Base-by-base conservation (phyloP, 2,888 invertebrate species). In the Nesidiocoris tenuis region DNA sequence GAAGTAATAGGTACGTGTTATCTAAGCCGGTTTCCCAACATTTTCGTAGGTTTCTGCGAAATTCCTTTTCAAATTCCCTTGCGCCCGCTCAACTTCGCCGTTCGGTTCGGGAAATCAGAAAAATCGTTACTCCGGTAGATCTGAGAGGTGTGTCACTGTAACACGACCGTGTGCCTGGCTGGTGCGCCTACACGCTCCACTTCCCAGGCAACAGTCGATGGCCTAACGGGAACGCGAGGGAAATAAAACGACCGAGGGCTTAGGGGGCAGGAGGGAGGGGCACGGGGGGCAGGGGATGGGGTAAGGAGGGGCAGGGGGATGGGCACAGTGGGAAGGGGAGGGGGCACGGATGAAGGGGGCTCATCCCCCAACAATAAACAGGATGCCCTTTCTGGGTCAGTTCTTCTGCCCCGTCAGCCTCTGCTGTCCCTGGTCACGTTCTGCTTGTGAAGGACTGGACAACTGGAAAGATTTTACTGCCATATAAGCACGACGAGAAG, bases 131-230 rank as follows among this genome's bases (percentile, higher is more conserved):
- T n/a, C n/a, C n/a, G n/a, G n/a, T n/a, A n/a, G n/a, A n/a, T n/a
- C n/a, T n/a, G 23, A 57, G 19, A 12, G 57, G 59, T 23, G 70
- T 70, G 70, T 70, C 70, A 70, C 59, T 70, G n/a, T 39, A 65
- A 59, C 70, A 24, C 70, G 59, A 59, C 70, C 70, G 59, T 59
- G 57, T 59, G 70, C 70, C 70, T 59, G 39, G 39, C 12, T 3
- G 39, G 3, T 25, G 59, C 70, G 70, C 70, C 70, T 59, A 59
- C 70, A 70, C 70, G 70, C 70, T 70, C 70, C 59, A 70, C 70
- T 70, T 70, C 70, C 61, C 70, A n/a, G 12, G 39, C 39, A 39
- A 39, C 39, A 39, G 39, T 39, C 39, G 39, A 39, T 17, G 16
- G 67, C 54, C 23, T 70, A 70, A 70, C 70, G 70, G 70, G 23